Conservation (phyloP, 1,140 invertebrate species). For the Drosophila jambulina region DNA sequence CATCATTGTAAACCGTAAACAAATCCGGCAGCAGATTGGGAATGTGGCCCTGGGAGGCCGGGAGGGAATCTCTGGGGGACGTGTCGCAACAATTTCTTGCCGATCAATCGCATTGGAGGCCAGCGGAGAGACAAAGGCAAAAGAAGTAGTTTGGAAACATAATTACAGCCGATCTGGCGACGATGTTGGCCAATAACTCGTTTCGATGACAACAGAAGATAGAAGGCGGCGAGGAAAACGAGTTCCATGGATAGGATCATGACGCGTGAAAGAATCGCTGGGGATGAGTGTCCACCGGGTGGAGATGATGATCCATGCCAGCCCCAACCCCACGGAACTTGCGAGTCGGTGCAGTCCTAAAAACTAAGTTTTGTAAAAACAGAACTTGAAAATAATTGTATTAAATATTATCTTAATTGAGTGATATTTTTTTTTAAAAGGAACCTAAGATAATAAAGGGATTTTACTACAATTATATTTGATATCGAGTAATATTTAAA, state of each 20-base stretch:
- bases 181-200: constrained; percentile 46
- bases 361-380: too few species aligned
- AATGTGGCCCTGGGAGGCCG: constrained; percentile 12
- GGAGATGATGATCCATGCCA: not conserved
- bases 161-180: constrained; percentile 30
- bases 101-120: constrained; percentile 34
- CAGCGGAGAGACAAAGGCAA: not conserved
- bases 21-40: not conserved
- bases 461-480: too few species aligned
- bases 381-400: too few species aligned
- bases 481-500: too few species aligned
- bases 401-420: too few species aligned
- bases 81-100: constrained; percentile 35
- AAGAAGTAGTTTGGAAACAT: constrained; percentile 29
- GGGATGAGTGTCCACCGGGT: not conserved
- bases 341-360: not conserved
- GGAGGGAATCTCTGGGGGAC: not conserved
- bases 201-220: constrained; percentile 34
- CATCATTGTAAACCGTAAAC: constrained; percentile 13
- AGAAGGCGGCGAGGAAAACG: constrained; percentile 11
- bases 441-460: too few species aligned
- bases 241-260: constrained; percentile 26
- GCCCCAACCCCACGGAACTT: not conserved
- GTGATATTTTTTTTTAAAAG: too few species aligned
- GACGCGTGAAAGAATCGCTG: constrained; percentile 23